Percentiles rank a stretch among this genome's conserved stretches.
phyloP scores from a whole-genome alignment of 2,797 vertebrate species.

The Rhynchotus rufescens region DNA sequence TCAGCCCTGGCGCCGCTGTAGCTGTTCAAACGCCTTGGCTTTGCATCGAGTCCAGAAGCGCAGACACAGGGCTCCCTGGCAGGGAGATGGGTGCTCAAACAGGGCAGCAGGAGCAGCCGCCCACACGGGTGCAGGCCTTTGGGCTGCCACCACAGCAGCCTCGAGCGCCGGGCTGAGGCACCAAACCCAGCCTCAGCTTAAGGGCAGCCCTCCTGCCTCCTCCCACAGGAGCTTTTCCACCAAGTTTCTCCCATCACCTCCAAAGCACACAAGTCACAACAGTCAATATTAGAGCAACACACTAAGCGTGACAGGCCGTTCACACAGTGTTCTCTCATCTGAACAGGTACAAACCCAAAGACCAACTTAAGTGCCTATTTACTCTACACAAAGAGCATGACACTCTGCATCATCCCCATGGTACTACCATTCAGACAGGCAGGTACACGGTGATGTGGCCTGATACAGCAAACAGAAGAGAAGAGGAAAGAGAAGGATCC shows the following conservation, averaged over 20 bases:
- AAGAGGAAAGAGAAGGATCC: neutral
- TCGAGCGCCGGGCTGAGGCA: too few relatives aligned
- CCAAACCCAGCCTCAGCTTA: rapidly evolving
- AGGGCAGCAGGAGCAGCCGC: neutral
- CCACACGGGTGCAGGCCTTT: neutral
- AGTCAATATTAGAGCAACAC: neutral
- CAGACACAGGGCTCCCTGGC: neutral
- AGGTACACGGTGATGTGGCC: neutral
- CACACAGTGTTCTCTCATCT: neutral
- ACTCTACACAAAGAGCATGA: neutral
- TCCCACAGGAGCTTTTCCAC: neutral
- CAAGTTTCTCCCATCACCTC: neutral
- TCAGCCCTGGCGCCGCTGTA: neutral
- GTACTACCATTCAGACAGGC: neutral
- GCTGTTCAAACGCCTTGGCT: neutral
- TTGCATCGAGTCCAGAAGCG: neutral
- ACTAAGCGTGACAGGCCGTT: rapidly evolving
- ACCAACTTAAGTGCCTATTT: neutral
- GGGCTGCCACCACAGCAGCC: neutral
- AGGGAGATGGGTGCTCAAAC: neutral
- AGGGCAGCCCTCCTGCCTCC: neutral
- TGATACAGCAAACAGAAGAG: rapidly evolving
- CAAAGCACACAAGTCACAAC: neutral
- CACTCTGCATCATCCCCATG: neutral
- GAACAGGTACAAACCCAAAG: neutral